phyloP scores from a whole-genome alignment of 2,797 vertebrate genomes.

The Valencia hispanica region DNA sequence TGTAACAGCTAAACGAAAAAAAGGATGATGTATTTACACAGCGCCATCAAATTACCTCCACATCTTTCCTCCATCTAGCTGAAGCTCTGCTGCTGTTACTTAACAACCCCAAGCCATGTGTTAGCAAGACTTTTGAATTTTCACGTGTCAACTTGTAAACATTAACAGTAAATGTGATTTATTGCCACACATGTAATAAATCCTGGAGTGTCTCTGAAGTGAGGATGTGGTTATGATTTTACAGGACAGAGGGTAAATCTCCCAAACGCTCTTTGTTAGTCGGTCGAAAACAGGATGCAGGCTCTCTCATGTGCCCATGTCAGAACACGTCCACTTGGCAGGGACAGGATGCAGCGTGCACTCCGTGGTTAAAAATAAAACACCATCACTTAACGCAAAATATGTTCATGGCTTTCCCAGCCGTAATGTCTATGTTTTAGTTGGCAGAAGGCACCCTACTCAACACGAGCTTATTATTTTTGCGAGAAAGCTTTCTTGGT shows the following conservation, averaged over 20 bases:
- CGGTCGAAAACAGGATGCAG: constrained; percentile 61
- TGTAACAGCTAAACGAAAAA: constrained; percentile 16
- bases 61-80: constrained; percentile 16
- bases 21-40: constrained; percentile 42
- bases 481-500: background rate
- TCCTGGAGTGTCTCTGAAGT: constrained; percentile 17
- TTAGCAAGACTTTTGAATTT: constrained; percentile 1
- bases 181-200: constrained; percentile 16
- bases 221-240: constrained; percentile 60
- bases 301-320: constrained; percentile 62
- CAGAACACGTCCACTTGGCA: constrained; percentile 53
- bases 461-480: background rate
- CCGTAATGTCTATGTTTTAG: background rate
- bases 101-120: constrained; percentile 2
- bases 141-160: constrained; percentile 16
- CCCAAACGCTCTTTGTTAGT: constrained; percentile 43
- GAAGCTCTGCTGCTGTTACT: constrained; percentile 15
- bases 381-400: background rate
- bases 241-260: constrained; percentile 40
- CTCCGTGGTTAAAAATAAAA: constrained; percentile 47
- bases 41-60: constrained; percentile 10
- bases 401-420: constrained; percentile 6
- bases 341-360: constrained; percentile 48
- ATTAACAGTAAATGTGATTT: constrained; percentile 16
- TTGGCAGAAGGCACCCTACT: background rate